Evolutionary conservation across 2,888 invertebrate genomes (phyloP), one percentile per base, ranked within the genome.

Genomic region (Eretmocerus hayati): DNA sequence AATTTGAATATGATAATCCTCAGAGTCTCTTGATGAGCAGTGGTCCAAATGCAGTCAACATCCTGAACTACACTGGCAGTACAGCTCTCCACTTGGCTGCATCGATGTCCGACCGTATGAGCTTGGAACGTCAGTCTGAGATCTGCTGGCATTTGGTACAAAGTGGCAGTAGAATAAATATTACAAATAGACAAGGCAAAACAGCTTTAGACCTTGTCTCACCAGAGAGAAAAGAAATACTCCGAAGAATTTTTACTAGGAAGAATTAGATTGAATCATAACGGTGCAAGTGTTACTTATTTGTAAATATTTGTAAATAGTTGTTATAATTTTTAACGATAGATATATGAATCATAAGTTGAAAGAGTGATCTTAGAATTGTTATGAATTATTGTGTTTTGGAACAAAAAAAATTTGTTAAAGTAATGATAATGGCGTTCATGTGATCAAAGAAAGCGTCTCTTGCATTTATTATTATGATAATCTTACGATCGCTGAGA

Each of bases 21-120:
- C n/a, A n/a, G n/a, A n/a, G n/a, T n/a, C 42, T 66, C 40, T 52
- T 67, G 42, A 31, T 22, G 5, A 50, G 51, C 20, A 45, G 50
- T 11, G 58, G 56, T 32, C 22, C 42, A 3, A 56, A 57, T 6
- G 53, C 54, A 11, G 59, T 63, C 3, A 63, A 66, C 44, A 49
- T 59, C 2, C 45, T 46, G 15, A 65, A 68, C 41, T 58, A 61
- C 40, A 57, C 52, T 31, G 58, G 56, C 20, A 61, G 66, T 40
- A 65, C 67, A 13, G 58, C 67, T 26, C 30, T 67, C 6, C 66
- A 67, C 52, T 41, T 62, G 47, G 63, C 61, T n/a, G 60, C 59
- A 1, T 48, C 54, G 2, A 45, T 53, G 2, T 56, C 62, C 9
- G 56, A 53, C 4, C 42, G 41, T n/a, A 41, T 59, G 3, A 39